Conservation (phyloP, 2,113 vertebrate genomes). For the Psittacus erithacus region DNA sequence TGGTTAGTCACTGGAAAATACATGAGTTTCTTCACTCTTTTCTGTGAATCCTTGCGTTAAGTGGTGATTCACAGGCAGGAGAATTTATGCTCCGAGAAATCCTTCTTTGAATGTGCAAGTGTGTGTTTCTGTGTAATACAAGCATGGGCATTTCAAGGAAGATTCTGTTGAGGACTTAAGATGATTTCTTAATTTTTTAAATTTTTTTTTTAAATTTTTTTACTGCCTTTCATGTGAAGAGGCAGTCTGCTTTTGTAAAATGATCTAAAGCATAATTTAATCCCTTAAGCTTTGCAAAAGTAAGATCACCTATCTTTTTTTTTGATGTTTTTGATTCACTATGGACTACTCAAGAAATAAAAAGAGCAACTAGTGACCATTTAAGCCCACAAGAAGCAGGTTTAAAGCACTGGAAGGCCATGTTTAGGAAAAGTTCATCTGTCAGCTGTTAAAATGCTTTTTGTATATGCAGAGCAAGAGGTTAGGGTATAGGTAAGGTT, state of each 20-base stretch:
- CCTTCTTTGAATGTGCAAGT: not conserved
- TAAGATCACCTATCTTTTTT: not conserved
- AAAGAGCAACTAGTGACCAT: not conserved
- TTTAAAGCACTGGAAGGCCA: not conserved
- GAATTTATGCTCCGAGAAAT: constrained; percentile 5
- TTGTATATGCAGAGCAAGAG: not conserved
- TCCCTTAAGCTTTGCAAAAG: not conserved
- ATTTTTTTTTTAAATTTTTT: not conserved
- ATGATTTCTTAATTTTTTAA: not conserved
- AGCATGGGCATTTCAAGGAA: not conserved
- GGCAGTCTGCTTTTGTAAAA: not conserved
- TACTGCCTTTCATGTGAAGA: not conserved
- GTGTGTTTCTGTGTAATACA: not conserved
- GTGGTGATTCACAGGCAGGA: constrained; percentile 45
- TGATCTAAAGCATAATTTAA: not conserved
- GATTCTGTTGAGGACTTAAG: not conserved
- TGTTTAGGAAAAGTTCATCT: not conserved
- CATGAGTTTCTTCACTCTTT: not conserved
- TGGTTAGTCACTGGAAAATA: constrained; percentile 52
- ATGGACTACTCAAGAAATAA: not conserved
- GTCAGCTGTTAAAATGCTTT: not conserved
- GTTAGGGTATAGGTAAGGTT: not conserved
- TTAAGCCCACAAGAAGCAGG: not conserved
- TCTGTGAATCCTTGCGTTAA: not conserved
- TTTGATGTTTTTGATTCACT: not conserved